Evolutionary conservation across 2,797 vertebrate genomes (phyloP).

Genomic region (Mycteria americana): DNA sequence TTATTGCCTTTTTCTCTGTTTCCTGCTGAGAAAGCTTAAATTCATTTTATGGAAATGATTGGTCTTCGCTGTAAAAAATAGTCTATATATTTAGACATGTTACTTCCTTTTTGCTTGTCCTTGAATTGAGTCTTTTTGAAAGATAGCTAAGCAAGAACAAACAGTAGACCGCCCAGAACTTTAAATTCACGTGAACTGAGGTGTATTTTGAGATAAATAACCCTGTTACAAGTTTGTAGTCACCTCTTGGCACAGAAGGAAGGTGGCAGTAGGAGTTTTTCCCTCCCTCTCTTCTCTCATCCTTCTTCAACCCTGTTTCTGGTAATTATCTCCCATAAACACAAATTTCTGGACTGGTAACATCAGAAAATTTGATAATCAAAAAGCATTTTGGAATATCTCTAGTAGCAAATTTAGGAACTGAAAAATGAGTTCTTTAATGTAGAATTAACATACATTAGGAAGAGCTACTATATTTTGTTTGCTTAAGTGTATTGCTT

Average conservation of each 20-base stretch:
- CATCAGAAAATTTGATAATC: slow-evolving; percentile 62
- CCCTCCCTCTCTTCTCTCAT: not conserved
- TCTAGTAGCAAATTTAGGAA: slow-evolving; percentile 41
- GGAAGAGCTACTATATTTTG: slow-evolving; percentile 28
- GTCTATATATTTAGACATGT: not conserved
- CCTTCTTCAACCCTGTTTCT: slow-evolving; percentile 25
- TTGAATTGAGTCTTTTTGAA: not conserved
- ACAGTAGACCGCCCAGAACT: not conserved
- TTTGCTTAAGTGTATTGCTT: slow-evolving; percentile 44
- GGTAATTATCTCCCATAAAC: slow-evolving; percentile 55
- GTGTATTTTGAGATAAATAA: slow-evolving; percentile 36
- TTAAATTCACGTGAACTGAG: not conserved
- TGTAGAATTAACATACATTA: slow-evolving; percentile 53
- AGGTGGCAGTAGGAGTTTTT: not conserved
- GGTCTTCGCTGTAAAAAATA: not conserved
- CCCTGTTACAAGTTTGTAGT: not conserved
- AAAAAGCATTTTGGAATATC: slow-evolving; percentile 56
- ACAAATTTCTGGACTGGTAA: slow-evolving; percentile 57
- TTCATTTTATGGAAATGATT: not conserved
- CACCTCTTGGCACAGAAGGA: not conserved
- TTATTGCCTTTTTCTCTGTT: not conserved
- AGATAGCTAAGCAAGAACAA: not conserved
- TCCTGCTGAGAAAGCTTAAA: not conserved
- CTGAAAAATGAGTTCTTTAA: slow-evolving; percentile 47
- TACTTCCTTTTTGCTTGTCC: not conserved